Evolutionary conservation across 30 jellyfish, hydroid and myxozoan genomes (phyloP).

Genomic region (Aurelia sp.): DNA sequence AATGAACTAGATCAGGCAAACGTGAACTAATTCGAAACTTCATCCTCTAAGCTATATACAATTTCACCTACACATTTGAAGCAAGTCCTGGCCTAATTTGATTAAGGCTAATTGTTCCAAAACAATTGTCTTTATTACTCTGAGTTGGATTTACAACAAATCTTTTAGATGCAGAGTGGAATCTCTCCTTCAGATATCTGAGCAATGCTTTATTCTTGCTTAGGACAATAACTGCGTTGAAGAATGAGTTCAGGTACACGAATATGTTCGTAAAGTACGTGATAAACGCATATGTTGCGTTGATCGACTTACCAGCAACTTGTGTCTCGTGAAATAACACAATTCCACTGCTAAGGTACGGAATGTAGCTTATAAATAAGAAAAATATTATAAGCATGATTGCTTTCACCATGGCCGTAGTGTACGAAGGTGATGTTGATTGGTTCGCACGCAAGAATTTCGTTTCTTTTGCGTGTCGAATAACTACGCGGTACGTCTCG

Average conservation of each 20-base stretch:
- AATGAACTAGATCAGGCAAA: no score
- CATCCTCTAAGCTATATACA: no score
- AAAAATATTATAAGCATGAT: slow-evolving; percentile 60
- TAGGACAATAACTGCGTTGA: slow-evolving; percentile 67
- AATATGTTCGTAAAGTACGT: slow-evolving; percentile 27
- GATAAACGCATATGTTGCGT: slow-evolving; percentile 22
- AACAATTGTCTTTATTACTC: slow-evolving; percentile 7
- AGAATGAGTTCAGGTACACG: slow-evolving; percentile 69
- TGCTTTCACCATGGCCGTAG: slow-evolving; percentile 66
- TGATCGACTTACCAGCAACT: slow-evolving; percentile 17
- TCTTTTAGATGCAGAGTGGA: slow-evolving; percentile 10
- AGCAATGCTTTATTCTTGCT: slow-evolving; percentile 42
- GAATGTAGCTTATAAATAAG: slow-evolving; percentile 63
- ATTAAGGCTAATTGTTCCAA: slow-evolving; percentile 20
- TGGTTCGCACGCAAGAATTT: slow-evolving; percentile 35
- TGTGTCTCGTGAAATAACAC: slow-evolving; percentile 24
- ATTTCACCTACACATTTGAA: no score
- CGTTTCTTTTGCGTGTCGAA: slow-evolving; percentile 51
- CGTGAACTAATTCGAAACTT: no score
- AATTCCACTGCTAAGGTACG: slow-evolving; percentile 49
- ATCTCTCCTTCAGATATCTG: slow-evolving; percentile 27
- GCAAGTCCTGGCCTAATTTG: slow-evolving; percentile 23
- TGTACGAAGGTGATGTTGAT: slow-evolving; percentile 41
- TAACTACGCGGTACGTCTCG: slow-evolving; percentile 62
- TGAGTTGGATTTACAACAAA: neutral